These are phyloP conservation scores for Umimayanthus kanabou DNA, from an alignment of 92 coral and sea anemone species.

Conservation along the genomic window DNA sequence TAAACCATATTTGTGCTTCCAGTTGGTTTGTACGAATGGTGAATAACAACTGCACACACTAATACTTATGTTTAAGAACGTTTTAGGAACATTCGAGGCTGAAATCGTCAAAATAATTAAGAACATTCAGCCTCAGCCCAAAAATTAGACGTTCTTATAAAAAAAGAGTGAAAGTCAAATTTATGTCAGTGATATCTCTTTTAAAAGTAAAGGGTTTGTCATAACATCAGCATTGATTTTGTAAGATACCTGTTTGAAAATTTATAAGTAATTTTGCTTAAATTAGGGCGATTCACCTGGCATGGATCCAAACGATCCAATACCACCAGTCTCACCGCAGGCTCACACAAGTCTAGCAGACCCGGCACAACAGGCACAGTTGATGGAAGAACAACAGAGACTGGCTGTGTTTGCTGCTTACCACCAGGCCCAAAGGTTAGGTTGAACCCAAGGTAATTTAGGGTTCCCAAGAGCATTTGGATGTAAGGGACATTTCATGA, in stretches of 20 bases:
- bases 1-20: too few relatives aligned
- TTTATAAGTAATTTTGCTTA: neutral
- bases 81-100: too few relatives aligned
- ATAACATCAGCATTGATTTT: neutral
- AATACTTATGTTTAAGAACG: too few relatives aligned
- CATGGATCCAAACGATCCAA: conserved; percentile 60
- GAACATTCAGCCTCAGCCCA: too few relatives aligned
- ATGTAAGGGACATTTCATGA: neutral
- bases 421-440: conserved; percentile 53
- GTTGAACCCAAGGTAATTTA: neutral
- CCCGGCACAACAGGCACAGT: conserved; percentile 50
- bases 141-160: too few relatives aligned
- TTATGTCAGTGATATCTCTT: neutral
- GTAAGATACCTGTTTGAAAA: neutral
- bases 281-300: conserved; percentile 41
- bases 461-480: neutral
- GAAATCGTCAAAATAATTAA: too few relatives aligned
- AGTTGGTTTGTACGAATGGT: too few relatives aligned
- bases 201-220: neutral
- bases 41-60: too few relatives aligned
- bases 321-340: conserved; percentile 72
- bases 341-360: conserved; percentile 51
- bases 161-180: neutral
- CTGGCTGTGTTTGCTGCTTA: conserved; percentile 66
- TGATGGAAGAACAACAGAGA: conserved; percentile 61